A percentile compares a stretch with the other conserved stretches of the same genome.
These are phyloP conservation scores for Elmis aenea DNA, from an alignment of 2,888 invertebrate genomes.

Conservation along the genomic window DNA sequence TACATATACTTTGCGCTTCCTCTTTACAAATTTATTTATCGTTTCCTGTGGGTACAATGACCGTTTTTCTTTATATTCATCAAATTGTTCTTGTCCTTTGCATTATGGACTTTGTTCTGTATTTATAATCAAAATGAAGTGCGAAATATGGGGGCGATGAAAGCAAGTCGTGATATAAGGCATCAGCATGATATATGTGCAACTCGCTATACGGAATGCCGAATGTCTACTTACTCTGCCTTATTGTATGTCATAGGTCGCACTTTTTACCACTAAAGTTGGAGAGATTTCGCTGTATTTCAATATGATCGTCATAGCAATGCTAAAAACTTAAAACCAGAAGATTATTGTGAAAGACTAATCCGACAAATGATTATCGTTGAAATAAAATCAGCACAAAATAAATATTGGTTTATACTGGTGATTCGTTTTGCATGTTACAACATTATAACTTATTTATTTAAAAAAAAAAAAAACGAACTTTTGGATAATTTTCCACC, in stretches of 20 bases:
- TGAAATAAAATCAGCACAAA: too few species aligned
- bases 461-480: too few species aligned
- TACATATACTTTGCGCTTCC: background rate
- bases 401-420: too few species aligned
- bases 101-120: constrained; percentile 11
- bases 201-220: constrained; percentile 20
- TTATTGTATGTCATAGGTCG: constrained; percentile 12
- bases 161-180: constrained; percentile 18
- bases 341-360: too few species aligned
- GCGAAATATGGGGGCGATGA: constrained; percentile 10
- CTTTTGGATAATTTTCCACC: too few species aligned
- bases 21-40: background rate
- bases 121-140: constrained; percentile 18
- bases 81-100: constrained; percentile 4
- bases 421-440: too few species aligned
- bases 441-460: too few species aligned
- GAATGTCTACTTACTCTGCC: constrained; percentile 20
- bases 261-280: background rate
- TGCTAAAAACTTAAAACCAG: too few species aligned
- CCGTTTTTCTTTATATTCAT: background rate
- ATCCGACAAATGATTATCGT: too few species aligned
- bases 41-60: background rate
- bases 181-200: constrained; percentile 23
- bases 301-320: too few species aligned
- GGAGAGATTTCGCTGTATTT: constrained; percentile 7